phyloP scores from a whole-genome alignment of 1,140 invertebrate genomes.

The Geopemphigus sp. region DNA sequence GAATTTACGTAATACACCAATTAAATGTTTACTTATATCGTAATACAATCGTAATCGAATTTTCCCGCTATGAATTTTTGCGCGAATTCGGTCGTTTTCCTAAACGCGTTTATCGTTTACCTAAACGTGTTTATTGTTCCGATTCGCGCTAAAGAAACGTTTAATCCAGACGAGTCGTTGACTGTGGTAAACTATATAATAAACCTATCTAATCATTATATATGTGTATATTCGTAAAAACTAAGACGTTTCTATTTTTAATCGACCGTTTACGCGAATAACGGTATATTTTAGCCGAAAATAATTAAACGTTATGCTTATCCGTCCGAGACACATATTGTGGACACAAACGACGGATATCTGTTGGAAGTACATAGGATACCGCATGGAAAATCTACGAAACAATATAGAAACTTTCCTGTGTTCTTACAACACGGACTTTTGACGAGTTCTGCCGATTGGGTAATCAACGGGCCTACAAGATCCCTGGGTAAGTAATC shows the following conservation, averaged over 20 bases:
- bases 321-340: conserved; percentile 64
- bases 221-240: not conserved
- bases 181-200: conserved; percentile 18
- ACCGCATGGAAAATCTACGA: conserved; percentile 57
- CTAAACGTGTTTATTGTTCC: not conserved
- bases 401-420: conserved; percentile 55
- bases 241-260: no score
- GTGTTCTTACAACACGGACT: conserved; percentile 70
- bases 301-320: conserved; percentile 63
- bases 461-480: conserved; percentile 63
- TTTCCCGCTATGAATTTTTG: no score
- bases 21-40: no score
- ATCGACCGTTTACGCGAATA: no score
- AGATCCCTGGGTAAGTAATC: conserved; percentile 62
- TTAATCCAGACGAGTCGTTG: conserved; percentile 1
- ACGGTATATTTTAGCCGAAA: conserved; percentile 57
- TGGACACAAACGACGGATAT: conserved; percentile 68
- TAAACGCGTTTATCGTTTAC: not conserved
- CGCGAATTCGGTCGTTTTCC: not conserved
- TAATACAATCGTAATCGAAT: no score
- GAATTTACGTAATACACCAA: no score
- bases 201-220: not conserved
- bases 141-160: not conserved
- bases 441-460: conserved; percentile 65
- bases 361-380: conserved; percentile 68